These are phyloP conservation scores for Bolinopsis microptera DNA, from an alignment of 37 sponge, comb jelly and placozoan species.

Conservation along the genomic window DNA sequence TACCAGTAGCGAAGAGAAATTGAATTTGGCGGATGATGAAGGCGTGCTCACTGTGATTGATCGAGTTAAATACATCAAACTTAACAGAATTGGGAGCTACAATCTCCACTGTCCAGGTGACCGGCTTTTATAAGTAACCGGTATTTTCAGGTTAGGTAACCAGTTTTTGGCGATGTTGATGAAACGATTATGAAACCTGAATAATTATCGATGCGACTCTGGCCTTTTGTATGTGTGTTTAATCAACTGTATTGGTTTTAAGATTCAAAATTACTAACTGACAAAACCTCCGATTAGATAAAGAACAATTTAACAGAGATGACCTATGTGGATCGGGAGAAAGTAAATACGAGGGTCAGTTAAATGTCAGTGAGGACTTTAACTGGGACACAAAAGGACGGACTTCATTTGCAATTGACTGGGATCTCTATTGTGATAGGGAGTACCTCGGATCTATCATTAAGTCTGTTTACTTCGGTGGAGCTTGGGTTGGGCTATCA, in stretches of 20 bases:
- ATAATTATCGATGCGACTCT: too few relatives aligned
- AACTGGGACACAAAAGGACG: neutral
- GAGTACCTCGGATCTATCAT: neutral
- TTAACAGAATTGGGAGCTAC: neutral
- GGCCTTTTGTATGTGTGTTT: too few relatives aligned
- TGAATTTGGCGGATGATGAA: neutral
- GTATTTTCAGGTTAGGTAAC: too few relatives aligned
- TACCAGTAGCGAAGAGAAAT: too few relatives aligned
- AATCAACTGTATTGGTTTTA: too few relatives aligned
- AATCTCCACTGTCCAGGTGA: slow-evolving; percentile 5
- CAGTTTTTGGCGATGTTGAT: too few relatives aligned
- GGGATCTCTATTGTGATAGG: neutral
- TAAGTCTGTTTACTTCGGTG: slow-evolving; percentile 12
- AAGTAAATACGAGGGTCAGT: neutral
- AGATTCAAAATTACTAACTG: too few relatives aligned
- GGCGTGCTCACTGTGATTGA: neutral
- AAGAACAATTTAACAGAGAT: slow-evolving; percentile 4
- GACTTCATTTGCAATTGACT: neutral
- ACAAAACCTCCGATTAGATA: neutral
- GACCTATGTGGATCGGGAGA: neutral
- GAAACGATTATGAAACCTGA: too few relatives aligned
- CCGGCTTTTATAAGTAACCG: neutral
- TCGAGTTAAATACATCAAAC: neutral
- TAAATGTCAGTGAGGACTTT: neutral
- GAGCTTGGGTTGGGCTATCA: neutral